Evolutionary conservation across 2,113 vertebrate species (phyloP), one percentile per base, ranked within the genome.

Genomic region (Phalacrocorax carbo): DNA sequence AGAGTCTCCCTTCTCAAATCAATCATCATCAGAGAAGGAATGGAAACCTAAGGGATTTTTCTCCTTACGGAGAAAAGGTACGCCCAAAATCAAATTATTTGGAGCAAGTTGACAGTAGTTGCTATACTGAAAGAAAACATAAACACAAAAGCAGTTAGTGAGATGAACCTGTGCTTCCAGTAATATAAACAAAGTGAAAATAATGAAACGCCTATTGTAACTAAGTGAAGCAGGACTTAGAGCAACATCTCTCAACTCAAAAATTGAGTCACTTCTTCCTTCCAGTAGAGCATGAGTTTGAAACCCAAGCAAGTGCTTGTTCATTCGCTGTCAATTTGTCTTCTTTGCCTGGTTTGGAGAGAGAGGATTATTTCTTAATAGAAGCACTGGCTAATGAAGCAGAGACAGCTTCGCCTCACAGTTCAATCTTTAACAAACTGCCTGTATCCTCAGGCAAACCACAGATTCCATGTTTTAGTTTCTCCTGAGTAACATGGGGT

Each of bases 161-260:
- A 82, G 75, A 69, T 77, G 78, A 91, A 89, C 95, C 96, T 95
- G 86, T 48, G 58, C 75, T 90, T 94, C 46, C 73, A 90, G 46
- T 34, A 70, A 95, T 16, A 73, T 5, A 92, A 96, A 97, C 93
- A 95, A 93, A 95, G 62, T 0, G 11, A 94, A 97, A 94, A 97
- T 94, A 97, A 82, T 91, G 81, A 44, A 95, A 91, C 7, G 55
- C 81, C 89, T 93, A 55, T 58, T 82, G 96, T 97, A 95, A 94
- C 94, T 76, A 97, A 92, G 93, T 19, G 89, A 94, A 91, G n/a
- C 38, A 90, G 75, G 51, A 86, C 62, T 57, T 71, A 82, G 49
- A 79, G 65, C 36, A 94, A 85, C 38, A 80, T 49, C 13, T 79
- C 49, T 32, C 34, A n/a, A 30, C 42, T 65, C n/a, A 93, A 91